A percentile compares a stretch with the other conserved stretches of the same genome.
Evolutionary conservation across 2,888 invertebrate genomes (phyloP).

Genomic region (Mesorhabditis spiculigera): DNA sequence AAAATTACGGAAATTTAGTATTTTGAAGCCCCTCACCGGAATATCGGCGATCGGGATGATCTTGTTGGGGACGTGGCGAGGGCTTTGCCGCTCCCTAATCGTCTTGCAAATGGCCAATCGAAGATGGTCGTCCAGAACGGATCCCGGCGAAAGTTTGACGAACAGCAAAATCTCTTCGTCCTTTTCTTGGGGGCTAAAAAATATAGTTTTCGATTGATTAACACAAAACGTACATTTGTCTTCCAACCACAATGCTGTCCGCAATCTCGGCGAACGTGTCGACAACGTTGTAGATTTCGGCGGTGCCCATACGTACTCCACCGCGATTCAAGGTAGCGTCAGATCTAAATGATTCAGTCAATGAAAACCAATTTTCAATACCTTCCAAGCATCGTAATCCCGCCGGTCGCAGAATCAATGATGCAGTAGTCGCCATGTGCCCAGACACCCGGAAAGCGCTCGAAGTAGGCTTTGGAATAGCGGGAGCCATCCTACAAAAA

Average conservation of each 20-base stretch:
- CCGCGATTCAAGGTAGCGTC: slow-evolving; percentile 67
- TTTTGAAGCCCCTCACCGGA: slow-evolving; percentile 56
- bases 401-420: slow-evolving; percentile 63
- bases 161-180: slow-evolving; percentile 67
- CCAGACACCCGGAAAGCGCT: slow-evolving; percentile 62
- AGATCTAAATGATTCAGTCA: slow-evolving; percentile 51
- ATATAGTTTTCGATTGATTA: no score
- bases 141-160: slow-evolving; percentile 61
- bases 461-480: slow-evolving; percentile 40
- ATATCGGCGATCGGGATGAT: slow-evolving; percentile 63
- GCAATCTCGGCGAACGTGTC: slow-evolving; percentile 64
- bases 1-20: neutral
- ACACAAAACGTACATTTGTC: slow-evolving; percentile 55
- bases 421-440: slow-evolving; percentile 66
- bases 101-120: slow-evolving; percentile 59
- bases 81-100: slow-evolving; percentile 61
- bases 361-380: neutral
- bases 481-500: slow-evolving; percentile 19
- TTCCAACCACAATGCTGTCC: slow-evolving; percentile 66
- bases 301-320: slow-evolving; percentile 67
- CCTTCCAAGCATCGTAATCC: slow-evolving; percentile 66
- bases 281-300: slow-evolving; percentile 67
- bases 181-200: slow-evolving; percentile 54
- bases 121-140: slow-evolving; percentile 59
- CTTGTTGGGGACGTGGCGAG: slow-evolving; percentile 65